Base-by-base conservation (phyloP, 1,140 invertebrate species). In the Neocloeon triangulifer region DNA sequence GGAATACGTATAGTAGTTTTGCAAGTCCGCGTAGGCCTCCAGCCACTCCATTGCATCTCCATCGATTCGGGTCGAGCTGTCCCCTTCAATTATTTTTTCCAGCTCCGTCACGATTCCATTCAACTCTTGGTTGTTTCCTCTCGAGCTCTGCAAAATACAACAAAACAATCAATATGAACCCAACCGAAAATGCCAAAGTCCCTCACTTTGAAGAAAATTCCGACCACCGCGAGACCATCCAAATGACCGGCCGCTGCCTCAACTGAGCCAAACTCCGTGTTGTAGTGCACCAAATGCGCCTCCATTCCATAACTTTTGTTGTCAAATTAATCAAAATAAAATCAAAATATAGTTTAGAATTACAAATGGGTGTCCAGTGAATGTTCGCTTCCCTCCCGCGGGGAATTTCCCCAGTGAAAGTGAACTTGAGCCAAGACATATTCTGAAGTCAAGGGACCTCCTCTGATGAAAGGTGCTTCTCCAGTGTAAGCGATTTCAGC, bases 361-460 rank as follows among this genome's bases (percentile, higher is more conserved):
- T 40, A 59, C 58, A 52, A 30, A 46, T 49, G 25, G 34, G 25
- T 10, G 56, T 55, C 29, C 47, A 48, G 25, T 58, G 58, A 4
- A 34, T 41, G 17, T 58, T 43, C 32, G 34, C 45, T 3, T 54
- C 55, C 28, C 27, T 16, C 15, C 14, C 49, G 46, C 13, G 53
- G 56, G 22, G 49, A 52, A 15, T 50, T 43, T 8, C 44, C 32
- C 48, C 30, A 32, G 12, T 25, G 19, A 10, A 85, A 72, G 51
- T 86, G 80, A 23, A 81, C 52, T 45, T 89, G 84, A 15, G 65
- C 63, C 39, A 91, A 81, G 19, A 66, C 51, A 44, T 85, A 91
- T 36, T 59, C 63, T 3, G 59, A 61, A 0, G 62, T 59, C 1
- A 78, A 53, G 5, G 81, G 55, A 0, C 79, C 79, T 0, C 77